Evolutionary conservation across 2,113 vertebrate species (phyloP), one percentile per base, ranked within the genome.

Genomic region (Nycticryphes semicollaris): DNA sequence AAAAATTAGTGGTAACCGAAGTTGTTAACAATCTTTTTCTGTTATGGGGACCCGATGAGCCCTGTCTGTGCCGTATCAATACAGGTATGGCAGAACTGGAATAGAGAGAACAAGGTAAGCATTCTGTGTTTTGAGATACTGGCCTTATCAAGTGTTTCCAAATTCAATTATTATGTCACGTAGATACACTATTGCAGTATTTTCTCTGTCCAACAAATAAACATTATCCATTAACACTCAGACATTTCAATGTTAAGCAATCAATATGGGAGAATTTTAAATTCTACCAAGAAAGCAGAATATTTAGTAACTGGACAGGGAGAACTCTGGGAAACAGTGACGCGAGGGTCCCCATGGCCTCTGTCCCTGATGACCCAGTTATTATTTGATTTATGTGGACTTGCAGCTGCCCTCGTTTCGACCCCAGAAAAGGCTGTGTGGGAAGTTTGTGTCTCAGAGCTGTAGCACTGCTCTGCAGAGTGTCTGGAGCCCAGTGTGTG

Each of bases 311-410:
- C 21, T 89, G 56, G 94, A 84, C 85, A 91, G 63, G 83, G 95
- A 89, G 96, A 77, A 80, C 94, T 96, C 96, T 96, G 96, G 97
- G 96, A 97, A 96, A 94, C 80, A 50, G 94, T 97, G 97, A 97
- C 97, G 91, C 91, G 93, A 96, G 91, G 96, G 78, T 97, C 94
- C 95, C 92, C 94, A 78, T 94, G 97, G 96, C 97, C 95, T 96
- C 94, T 96, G 95, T 97, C 95, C 95, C 96, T 93, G 94, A 96
- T 97, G 95, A 98, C 97, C 97, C 97, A 96, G 97, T 97, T 98
- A 53, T 96, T 97, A 89, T 96, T 97, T 98, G 98, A 98, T 98
- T 98, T 97, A 98, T 98, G 97, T 93, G 90, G 96, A 90, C 93
- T 96, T 93, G 89, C 91, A 68, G 96, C 96, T 98, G 98, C 97